A percentile compares a stretch with the other conserved stretches of the same genome.
phyloP scores from a whole-genome alignment of 2,888 invertebrate genomes.

The Chymomyza caudatula region DNA sequence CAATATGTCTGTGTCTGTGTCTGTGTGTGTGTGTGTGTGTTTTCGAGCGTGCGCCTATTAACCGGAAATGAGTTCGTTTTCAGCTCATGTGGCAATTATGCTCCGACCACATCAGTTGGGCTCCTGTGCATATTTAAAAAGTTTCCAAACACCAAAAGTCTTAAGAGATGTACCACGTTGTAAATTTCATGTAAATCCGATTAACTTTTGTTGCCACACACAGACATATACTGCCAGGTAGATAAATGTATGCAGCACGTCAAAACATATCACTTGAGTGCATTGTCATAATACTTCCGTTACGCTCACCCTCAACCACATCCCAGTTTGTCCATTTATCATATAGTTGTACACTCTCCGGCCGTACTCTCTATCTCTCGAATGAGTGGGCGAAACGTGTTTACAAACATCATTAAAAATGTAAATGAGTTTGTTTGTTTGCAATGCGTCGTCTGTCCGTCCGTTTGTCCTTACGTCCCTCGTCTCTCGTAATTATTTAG shows the following conservation, averaged over 20 bases:
- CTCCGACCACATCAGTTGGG: background rate
- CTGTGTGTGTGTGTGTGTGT: constrained; percentile 6
- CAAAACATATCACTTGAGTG: constrained; percentile 35
- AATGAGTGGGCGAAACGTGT: constrained; percentile 28
- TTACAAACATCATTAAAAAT: constrained; percentile 68
- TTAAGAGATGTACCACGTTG: constrained; percentile 9
- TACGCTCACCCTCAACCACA: constrained; percentile 13
- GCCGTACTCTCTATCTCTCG: background rate
- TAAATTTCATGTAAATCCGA: constrained; percentile 32
- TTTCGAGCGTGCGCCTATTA: constrained; percentile 9
- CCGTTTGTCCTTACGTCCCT: constrained; percentile 3
- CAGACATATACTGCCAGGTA: constrained; percentile 8
- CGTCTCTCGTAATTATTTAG: constrained; percentile 55
- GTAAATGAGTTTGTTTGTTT: constrained; percentile 66
- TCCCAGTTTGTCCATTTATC: constrained; percentile 24
- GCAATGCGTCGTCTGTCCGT: constrained; percentile 16
- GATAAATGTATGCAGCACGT: background rate
- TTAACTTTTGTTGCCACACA: constrained; percentile 24
- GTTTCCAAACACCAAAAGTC: constrained; percentile 19
- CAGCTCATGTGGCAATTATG: constrained; percentile 44
- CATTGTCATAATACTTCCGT: constrained; percentile 56
- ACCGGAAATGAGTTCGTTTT: constrained; percentile 64
- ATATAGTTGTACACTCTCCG: background rate
- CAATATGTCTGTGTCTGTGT: constrained; percentile 6
- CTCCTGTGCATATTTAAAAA: constrained; percentile 14